Evolutionary conservation across 53 echinoderm and acorn worm species (phyloP).

Genomic region (Crossaster papposus): DNA sequence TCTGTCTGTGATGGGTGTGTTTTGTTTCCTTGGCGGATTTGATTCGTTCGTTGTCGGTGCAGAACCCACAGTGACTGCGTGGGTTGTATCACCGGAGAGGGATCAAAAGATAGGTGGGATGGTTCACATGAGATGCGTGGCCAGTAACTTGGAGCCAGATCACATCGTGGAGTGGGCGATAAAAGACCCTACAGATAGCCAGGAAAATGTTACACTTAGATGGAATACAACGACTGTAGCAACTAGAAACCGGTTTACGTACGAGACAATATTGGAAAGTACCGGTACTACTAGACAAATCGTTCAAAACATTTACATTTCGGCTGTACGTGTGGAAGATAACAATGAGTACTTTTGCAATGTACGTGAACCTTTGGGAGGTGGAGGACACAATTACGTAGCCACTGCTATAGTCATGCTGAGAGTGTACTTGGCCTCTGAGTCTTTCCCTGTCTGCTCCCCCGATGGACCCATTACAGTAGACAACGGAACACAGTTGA

Average conservation of each 20-base stretch:
- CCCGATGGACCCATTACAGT: constrained; percentile 34
- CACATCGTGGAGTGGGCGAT: constrained; percentile 17
- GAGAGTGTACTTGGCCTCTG: constrained; percentile 31
- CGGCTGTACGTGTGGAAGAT: neutral
- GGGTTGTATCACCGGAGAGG: constrained; percentile 37
- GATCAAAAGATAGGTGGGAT: constrained; percentile 33
- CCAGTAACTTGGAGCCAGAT: constrained; percentile 27
- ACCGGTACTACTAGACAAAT: neutral
- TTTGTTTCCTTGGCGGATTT: neutral
- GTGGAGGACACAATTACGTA: neutral
- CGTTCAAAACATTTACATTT: constrained; percentile 19
- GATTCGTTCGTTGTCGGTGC: neutral
- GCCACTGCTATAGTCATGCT: neutral
- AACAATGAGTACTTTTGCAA: neutral
- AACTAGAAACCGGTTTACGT: neutral
- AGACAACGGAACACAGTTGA: constrained; percentile 31
- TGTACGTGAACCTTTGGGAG: neutral
- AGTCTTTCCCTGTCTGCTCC: constrained; percentile 41
- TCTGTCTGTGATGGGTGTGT: neutral
- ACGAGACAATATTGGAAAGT: neutral
- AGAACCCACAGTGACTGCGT: constrained; percentile 6
- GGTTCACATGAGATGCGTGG: constrained; percentile 26
- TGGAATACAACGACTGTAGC: neutral
- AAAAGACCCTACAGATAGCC: neutral
- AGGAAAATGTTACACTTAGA: constrained; percentile 24